Evolutionary conservation across 2,113 vertebrate genomes (phyloP).

Genomic region (Ptilonorhynchus violaceus): DNA sequence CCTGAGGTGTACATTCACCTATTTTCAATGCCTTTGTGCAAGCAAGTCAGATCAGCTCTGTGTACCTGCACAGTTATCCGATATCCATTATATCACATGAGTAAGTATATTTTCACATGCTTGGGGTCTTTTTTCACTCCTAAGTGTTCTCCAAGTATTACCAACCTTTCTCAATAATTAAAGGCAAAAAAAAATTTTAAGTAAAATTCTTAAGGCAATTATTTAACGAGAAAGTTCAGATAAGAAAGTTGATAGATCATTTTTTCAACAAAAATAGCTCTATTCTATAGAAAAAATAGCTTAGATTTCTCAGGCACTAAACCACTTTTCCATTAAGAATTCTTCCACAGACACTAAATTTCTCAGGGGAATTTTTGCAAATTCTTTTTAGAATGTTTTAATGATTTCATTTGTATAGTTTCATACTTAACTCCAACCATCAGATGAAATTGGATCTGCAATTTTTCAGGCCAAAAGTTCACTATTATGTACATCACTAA

Average conservation of each 20-base stretch:
- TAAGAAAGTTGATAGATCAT: not conserved
- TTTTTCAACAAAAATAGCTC: not conserved
- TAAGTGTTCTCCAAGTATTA: not conserved
- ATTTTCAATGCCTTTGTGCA: not conserved
- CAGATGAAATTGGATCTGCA: not conserved
- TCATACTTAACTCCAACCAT: not conserved
- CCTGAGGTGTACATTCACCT: not conserved
- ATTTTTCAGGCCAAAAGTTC: not conserved
- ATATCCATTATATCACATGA: not conserved
- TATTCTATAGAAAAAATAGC: not conserved
- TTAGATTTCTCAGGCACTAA: not conserved
- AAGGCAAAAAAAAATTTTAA: not conserved
- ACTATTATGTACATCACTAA: not conserved
- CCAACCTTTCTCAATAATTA: not conserved
- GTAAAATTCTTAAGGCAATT: not conserved
- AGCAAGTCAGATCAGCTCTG: not conserved
- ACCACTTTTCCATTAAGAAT: not conserved
- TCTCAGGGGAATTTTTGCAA: not conserved
- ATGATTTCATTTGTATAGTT: not conserved
- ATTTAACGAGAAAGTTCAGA: constrained; percentile 2
- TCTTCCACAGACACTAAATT: not conserved
- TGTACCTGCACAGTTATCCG: not conserved
- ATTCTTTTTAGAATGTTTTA: not conserved
- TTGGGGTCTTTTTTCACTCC: not conserved
- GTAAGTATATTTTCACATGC: not conserved